Conservation (phyloP, 2,797 vertebrate species). For the Falco berigora region DNA sequence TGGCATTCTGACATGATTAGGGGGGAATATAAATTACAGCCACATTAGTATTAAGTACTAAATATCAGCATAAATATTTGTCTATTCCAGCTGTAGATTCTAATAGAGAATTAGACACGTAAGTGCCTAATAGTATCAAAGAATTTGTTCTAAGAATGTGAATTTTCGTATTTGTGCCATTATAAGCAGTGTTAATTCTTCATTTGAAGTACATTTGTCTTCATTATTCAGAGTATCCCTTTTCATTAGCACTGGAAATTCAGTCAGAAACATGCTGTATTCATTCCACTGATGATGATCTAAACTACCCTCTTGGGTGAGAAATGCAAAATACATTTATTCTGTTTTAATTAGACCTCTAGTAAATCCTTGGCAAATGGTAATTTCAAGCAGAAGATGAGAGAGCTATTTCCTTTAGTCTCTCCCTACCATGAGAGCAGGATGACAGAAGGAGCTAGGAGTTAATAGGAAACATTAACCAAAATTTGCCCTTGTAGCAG, state of each 20-base stretch:
- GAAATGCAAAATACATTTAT: slow-evolving; percentile 45
- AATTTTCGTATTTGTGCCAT: background rate
- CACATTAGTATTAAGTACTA: background rate
- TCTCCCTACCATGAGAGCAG: background rate
- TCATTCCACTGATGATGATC: slow-evolving; percentile 31
- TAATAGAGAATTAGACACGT: background rate
- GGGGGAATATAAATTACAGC: background rate
- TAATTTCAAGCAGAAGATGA: background rate
- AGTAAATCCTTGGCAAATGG: background rate
- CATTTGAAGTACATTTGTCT: slow-evolving; percentile 40
- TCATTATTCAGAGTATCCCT: background rate
- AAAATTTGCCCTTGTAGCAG: slow-evolving; percentile 44
- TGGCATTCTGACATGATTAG: background rate
- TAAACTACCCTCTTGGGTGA: slow-evolving; percentile 17
- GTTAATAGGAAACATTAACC: slow-evolving; percentile 49
- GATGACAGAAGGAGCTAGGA: slow-evolving; percentile 32
- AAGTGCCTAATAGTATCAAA: background rate
- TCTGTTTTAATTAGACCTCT: slow-evolving; percentile 45
- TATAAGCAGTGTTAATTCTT: background rate
- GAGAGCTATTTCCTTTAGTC: background rate
- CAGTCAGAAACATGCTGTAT: background rate
- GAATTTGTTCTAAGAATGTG: background rate
- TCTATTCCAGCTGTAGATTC: background rate
- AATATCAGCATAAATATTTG: slow-evolving; percentile 9
- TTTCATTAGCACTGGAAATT: slow-evolving; percentile 29